Evolutionary conservation across 2,113 vertebrate genomes (phyloP), one percentile per base, ranked within the genome.

Genomic region (Coptodon rendalli): DNA sequence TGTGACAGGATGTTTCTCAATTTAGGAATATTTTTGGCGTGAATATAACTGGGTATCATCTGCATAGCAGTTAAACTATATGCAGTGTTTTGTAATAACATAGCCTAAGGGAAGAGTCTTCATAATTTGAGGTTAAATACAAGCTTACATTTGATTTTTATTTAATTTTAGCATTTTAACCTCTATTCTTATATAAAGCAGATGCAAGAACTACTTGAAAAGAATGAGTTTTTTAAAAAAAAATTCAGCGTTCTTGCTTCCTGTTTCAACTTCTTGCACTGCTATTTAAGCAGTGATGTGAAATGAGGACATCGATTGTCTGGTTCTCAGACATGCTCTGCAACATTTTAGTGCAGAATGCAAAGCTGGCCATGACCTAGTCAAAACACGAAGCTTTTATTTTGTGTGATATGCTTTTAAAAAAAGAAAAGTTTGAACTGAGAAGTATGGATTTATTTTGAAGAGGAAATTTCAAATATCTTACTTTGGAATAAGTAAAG

Each of bases 161-260:
- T 63, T 63, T n/a, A n/a, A 34, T n/a, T 63, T 63, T 36, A 36
- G 9, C 17, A 36, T 63, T 63, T 63, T 11, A 63, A 24, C 63
- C 63, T 43, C 36, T 68, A 40, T 40, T 63, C 31, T 36, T n/a
- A 1, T 63, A 3, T 2, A 66, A 66, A 66, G 17, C 4, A 63
- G 9, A 63, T 63, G 31, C 6, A 5, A 36, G 61, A 66, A n/a
- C 31, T 66, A 36, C 2, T 66, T 66, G 31, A 66, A 36, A 66
- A 66, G 9, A 36, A 0, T 1, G 59, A 0, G 9, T n/a, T 19
- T 63, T 36, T 63, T 6, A 7, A 36, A 10, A 59, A 59, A 31
- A 63, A n/a, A 0, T 0, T 36, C 31, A 36, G 17, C 0, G 6
- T 66, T 7, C 0, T 66, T 1, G 10, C 61, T 66, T 0, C 6